phyloP scores from a whole-genome alignment of 92 coral and sea anemone species.

The Palythoa heliodiscus region DNA sequence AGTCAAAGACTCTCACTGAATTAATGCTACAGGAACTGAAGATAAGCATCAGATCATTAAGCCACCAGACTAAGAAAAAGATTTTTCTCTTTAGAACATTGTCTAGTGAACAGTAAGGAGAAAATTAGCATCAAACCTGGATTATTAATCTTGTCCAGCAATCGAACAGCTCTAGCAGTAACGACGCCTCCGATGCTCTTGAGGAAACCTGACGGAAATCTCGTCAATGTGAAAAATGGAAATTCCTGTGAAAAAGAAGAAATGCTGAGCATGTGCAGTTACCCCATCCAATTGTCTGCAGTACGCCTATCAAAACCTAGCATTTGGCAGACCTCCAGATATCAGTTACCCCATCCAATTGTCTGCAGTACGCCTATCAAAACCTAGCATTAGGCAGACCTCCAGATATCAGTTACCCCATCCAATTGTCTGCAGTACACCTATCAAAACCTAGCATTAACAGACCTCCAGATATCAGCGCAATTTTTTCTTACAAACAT shows the following conservation, averaged over 20 bases:
- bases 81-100: not conserved
- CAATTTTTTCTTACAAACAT: too few relatives aligned
- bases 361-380: too few relatives aligned
- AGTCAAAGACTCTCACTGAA: too few relatives aligned
- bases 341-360: too few relatives aligned
- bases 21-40: too few relatives aligned
- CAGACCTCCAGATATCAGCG: too few relatives aligned
- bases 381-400: too few relatives aligned
- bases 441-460: too few relatives aligned
- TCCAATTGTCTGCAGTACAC: too few relatives aligned
- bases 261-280: not conserved
- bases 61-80: not conserved
- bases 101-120: not conserved
- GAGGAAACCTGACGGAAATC: constrained; percentile 85
- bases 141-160: constrained; percentile 91
- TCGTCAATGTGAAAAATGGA: constrained; percentile 93
- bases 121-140: constrained; percentile 63
- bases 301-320: too few relatives aligned
- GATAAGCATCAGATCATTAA: not conserved
- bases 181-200: constrained; percentile 94
- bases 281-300: too few relatives aligned
- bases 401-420: not conserved
- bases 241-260: constrained; percentile 67
- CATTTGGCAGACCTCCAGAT: too few relatives aligned
- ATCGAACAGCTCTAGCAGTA: constrained; percentile 94